Percentiles rank a stretch among this genome's conserved stretches.
phyloP scores from a whole-genome alignment of 1,140 invertebrate species.

The Drosophila serrata region DNA sequence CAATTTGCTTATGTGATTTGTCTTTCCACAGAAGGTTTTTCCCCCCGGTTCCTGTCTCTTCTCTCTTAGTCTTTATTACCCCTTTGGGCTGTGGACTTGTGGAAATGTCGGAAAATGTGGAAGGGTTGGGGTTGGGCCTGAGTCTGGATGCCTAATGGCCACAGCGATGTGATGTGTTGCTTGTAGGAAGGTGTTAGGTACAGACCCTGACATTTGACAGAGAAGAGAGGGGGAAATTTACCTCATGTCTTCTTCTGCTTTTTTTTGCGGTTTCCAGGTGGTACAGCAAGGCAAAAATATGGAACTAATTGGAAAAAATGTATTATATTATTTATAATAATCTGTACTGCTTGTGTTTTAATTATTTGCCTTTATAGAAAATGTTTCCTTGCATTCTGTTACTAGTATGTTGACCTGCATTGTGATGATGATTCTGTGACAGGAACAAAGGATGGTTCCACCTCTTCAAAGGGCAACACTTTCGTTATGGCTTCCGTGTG shows the following conservation, averaged over 20 bases:
- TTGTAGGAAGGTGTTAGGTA: conserved; percentile 39
- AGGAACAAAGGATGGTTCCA: not conserved
- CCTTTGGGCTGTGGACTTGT: conserved; percentile 25
- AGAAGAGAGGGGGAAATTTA: conserved; percentile 5
- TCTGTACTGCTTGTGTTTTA: not conserved
- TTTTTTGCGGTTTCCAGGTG: conserved; percentile 24
- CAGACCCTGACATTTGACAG: conserved; percentile 51
- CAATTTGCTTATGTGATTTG: conserved; percentile 81
- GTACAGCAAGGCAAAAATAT: not conserved
- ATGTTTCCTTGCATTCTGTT: not conserved
- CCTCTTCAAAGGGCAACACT: conserved; percentile 7
- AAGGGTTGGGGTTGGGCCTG: not conserved
- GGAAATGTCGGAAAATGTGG: not conserved
- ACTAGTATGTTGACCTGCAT: not conserved
- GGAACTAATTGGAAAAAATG: too few relatives aligned
- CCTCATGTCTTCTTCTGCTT: conserved; percentile 10
- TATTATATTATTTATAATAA: too few relatives aligned
- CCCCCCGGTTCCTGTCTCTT: conserved; percentile 17
- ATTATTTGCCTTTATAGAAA: not conserved
- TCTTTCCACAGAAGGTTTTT: conserved; percentile 56
- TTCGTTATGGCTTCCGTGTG: conserved; percentile 7
- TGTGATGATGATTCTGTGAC: not conserved
- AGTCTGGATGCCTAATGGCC: conserved; percentile 17
- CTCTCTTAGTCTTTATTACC: conserved; percentile 45
- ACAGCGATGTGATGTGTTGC: conserved; percentile 22